Evolutionary conservation across 1,140 invertebrate species (phyloP).

Genomic region (Drosophila baimaii): DNA sequence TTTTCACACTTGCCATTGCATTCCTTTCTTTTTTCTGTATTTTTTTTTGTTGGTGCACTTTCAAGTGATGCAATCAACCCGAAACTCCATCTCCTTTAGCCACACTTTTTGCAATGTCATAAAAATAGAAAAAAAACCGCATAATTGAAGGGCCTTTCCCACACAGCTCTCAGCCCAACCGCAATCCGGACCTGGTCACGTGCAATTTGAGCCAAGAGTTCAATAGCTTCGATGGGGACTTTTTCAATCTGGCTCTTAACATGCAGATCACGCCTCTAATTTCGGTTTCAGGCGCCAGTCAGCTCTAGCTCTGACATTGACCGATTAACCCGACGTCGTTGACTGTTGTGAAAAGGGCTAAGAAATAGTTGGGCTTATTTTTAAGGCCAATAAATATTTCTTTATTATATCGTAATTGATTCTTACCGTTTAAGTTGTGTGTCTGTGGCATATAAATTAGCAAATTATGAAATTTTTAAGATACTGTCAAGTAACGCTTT

Average conservation of each 20-base stretch:
- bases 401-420: background rate
- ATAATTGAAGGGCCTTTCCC: conserved; percentile 25
- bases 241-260: conserved; percentile 39
- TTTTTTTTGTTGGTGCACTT: conserved; percentile 1
- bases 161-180: conserved; percentile 4
- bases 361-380: background rate
- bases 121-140: conserved; percentile 17
- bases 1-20: conserved; percentile 47
- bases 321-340: conserved; percentile 43
- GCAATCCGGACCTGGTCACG: conserved; percentile 37
- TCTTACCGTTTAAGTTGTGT: background rate
- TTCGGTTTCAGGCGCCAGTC: conserved; percentile 6
- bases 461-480: background rate
- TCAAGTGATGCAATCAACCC: conserved; percentile 41
- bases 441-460: background rate
- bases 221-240: conserved; percentile 49
- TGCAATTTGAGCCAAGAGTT: conserved; percentile 47
- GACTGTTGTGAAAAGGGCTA: conserved; percentile 39
- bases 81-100: conserved; percentile 11
- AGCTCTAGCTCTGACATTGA: conserved; percentile 54
- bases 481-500: conserved; percentile 2
- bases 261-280: conserved; percentile 47
- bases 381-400: conserved; percentile 15
- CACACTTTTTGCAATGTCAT: conserved; percentile 33
- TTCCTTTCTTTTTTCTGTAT: conserved; percentile 20